phyloP scores from a whole-genome alignment of 2,797 vertebrate genomes.

The Halcyon smyrnensis region DNA sequence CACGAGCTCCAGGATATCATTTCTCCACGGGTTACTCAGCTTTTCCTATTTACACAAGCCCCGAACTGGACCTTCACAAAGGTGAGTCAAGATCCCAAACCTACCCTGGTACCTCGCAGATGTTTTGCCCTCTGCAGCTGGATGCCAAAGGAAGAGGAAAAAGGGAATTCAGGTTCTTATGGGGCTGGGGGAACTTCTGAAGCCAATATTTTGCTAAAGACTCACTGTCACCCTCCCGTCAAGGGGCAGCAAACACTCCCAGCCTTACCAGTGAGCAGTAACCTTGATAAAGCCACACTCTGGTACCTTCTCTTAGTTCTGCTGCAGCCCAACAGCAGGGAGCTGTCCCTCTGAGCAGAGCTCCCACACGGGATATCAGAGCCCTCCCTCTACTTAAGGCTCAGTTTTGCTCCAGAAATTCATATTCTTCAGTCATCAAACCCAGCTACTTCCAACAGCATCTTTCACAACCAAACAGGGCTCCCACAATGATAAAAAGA shows the following conservation, averaged over 20 bases:
- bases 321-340: not conserved
- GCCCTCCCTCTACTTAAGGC: not conserved
- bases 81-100: not conserved
- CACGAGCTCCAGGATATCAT: rapidly evolving
- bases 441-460: not conserved
- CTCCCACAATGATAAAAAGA: not conserved
- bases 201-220: not conserved
- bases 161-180: not conserved
- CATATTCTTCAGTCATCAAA: not conserved
- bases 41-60: not conserved
- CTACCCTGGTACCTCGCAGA: not conserved
- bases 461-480: not conserved
- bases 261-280: not conserved
- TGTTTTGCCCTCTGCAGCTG: not conserved
- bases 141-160: not conserved
- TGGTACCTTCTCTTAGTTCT: not conserved
- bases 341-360: not conserved
- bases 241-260: not conserved
- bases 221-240: not conserved
- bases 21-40: not conserved
- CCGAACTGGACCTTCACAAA: not conserved
- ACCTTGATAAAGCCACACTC: not conserved
- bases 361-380: not conserved
- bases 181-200: not conserved
- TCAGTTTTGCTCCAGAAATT: not conserved